Evolutionary conservation across 2,888 invertebrate genomes (phyloP), one percentile per base, ranked within the genome.

Genomic region (Sarcophaga carnaria): DNA sequence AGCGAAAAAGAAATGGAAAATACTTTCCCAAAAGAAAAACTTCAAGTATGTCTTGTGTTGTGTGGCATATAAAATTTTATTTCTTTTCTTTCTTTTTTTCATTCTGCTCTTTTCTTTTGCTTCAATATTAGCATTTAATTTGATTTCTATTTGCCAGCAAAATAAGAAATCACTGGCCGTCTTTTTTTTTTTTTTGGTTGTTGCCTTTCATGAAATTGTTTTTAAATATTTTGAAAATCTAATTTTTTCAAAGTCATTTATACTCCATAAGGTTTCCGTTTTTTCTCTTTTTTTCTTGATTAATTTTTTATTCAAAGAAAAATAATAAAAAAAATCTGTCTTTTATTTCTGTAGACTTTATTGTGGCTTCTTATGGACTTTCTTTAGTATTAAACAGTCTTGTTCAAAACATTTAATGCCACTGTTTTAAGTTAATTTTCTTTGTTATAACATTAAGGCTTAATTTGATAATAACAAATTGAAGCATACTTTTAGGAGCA

Each of bases 81-180:
- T 54, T 54, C 54, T 54, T 17, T 54, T 54, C 54, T 12, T 54
- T 17, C 1, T 2, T 14, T 6, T n/a, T 20, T 25, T 64, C 64
- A 69, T 71, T 3, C 54, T 72, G 10, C 3, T 59, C 22, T 67
- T 59, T 63, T 49, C 25, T 59, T 64, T 14, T 22, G 25, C 47
- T 59, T 45, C 49, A 66, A n/a, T 75, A 84, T 82, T 84, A 79
- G 84, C 81, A 84, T 87, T 84, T 84, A 87, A 87, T 87, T 87
- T 82, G 66, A 84, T 79, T 84, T 84, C 71, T 25, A 75, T 81
- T 60, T 66, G 37, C 37, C 37, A 37, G 49, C 25, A 47, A 25
- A 78, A 47, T 69, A n/a, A 54, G 17, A 54, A 54, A 54, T 54
- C 54, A 54, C 37, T 54, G 54, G 54, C 54, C 37, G 37, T 37